Base-by-base conservation (phyloP, 2,888 invertebrate species). In the Andrena flavipes region DNA sequence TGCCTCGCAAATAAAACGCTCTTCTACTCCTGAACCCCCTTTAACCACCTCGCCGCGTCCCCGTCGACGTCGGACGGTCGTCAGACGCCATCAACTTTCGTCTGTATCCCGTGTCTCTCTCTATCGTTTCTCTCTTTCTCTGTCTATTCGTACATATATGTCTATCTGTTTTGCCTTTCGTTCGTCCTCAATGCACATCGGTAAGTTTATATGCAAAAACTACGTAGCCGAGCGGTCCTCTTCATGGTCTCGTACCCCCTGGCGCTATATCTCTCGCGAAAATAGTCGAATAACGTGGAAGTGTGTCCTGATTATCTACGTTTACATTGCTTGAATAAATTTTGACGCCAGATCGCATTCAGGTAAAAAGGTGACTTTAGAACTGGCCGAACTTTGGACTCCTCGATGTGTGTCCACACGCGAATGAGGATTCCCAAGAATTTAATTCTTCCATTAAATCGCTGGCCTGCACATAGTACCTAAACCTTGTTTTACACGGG, bases 1-100 rank as follows among this genome's bases (percentile, higher is more conserved):
- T 92, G 92, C 92, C 92, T 92, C 91, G 92, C 92, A 92, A 93
- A 93, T 93, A 93, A 93, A 93, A 92, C 90, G 90, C 92, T 91
- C 91, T 91, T 89, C 91, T 90, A 90, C 91, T 91, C 91, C 89
- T 90, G 89, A 91, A 90, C 88, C 90, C 89, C 90, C 90, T 88
- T 88, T 89, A 89, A 89, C 89, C 89, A 87, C 80, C 89, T 88
- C 88, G 85, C 84, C 83, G 80, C 82, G 72, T 78, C 79, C 89
- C 84, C 86, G 83, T 83, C 87, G 84, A 82, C 86, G 84, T 87
- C 81, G 88, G 89, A 86, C 88, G 89, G 87, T 88, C 80, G 80
- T 80, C 80, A 80, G 80, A 80, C 80, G 88, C 90, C 90, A 89
- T 92, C 91, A 87, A 91, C 90, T 91, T 86, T 89, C 87, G 87